Conservation (phyloP, 2,797 vertebrate species). For the Poeciliopsis presidionis region DNA sequence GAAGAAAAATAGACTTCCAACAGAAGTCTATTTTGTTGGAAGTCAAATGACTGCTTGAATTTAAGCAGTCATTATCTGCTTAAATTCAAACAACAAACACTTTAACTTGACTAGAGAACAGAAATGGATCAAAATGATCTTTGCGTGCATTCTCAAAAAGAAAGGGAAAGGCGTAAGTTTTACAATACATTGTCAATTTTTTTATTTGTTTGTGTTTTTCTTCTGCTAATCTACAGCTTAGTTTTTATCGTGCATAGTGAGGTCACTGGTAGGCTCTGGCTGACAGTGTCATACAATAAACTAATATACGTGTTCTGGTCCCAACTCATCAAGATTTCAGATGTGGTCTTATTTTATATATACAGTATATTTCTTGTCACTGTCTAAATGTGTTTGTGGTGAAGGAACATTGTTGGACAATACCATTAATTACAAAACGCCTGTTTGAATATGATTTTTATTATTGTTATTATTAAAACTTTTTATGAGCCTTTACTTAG, state of each 20-base stretch:
- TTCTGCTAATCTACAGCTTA: background rate
- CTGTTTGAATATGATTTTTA: background rate
- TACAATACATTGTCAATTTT: background rate
- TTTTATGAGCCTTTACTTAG: background rate
- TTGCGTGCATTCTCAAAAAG: background rate
- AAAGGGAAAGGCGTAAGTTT: background rate
- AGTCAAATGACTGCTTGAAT: no score
- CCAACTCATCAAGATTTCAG: background rate
- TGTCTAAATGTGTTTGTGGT: background rate
- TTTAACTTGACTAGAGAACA: background rate
- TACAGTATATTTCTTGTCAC: background rate
- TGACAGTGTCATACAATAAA: background rate
- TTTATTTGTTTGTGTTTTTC: background rate
- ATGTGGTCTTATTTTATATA: background rate
- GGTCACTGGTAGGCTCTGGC: background rate
- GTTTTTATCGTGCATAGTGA: background rate
- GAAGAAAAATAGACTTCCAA: no score
- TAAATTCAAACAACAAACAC: background rate
- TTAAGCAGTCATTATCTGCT: background rate
- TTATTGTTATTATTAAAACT: background rate
- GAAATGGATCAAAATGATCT: background rate
- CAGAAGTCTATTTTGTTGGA: no score
- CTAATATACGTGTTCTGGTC: background rate
- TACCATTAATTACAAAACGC: background rate
- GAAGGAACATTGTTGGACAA: background rate